phyloP scores from a whole-genome alignment of 2,113 vertebrate species.

The Harpagus bidentatus region DNA sequence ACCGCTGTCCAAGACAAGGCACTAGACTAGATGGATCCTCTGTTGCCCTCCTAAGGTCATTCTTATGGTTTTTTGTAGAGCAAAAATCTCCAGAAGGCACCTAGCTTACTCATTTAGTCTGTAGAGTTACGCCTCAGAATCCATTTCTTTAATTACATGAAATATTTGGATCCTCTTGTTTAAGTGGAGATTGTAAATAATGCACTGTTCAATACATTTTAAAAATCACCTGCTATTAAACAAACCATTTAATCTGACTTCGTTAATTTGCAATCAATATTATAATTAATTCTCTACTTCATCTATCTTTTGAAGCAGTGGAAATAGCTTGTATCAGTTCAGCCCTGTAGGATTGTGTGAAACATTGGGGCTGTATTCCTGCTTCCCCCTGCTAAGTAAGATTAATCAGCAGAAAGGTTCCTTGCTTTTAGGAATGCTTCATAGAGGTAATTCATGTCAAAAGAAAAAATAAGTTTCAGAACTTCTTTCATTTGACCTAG shows the following conservation, averaged over 20 bases:
- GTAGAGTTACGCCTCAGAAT: neutral
- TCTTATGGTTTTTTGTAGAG: neutral
- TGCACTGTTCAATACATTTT: neutral
- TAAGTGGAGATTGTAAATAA: neutral
- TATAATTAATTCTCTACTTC: conserved; percentile 14
- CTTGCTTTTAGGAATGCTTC: neutral
- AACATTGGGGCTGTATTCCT: neutral
- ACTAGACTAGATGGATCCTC: neutral
- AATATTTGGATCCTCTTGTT: neutral
- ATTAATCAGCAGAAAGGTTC: neutral
- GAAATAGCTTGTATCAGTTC: neutral
- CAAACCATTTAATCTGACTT: neutral
- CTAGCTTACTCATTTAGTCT: neutral
- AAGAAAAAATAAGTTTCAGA: neutral
- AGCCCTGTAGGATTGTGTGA: neutral
- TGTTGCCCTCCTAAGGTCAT: neutral
- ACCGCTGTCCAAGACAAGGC: neutral
- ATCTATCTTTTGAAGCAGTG: neutral
- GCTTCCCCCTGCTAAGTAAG: neutral
- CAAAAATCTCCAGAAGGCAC: neutral
- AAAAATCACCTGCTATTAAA: neutral
- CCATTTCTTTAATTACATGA: neutral
- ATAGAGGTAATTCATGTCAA: neutral
- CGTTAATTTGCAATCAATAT: conserved; percentile 6
- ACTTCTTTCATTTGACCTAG: neutral